Conservation (phyloP, 2,113 vertebrate genomes). For the Manacus vitellinus region DNA sequence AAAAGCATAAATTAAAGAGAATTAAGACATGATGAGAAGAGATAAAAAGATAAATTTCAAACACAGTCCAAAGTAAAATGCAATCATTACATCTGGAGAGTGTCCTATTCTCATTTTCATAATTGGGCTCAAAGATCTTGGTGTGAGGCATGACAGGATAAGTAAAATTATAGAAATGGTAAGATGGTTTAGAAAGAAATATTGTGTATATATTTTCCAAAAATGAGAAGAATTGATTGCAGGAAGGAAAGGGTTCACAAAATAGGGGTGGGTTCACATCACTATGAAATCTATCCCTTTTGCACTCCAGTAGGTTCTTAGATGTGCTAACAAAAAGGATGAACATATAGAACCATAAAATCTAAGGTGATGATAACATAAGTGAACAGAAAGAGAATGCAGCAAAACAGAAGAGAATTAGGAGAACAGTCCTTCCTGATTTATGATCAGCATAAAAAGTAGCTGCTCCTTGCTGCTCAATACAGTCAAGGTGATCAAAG, state of each 20-base stretch:
- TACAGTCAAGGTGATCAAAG: neutral
- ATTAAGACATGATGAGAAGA: neutral
- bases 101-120: neutral
- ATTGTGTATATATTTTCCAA: neutral
- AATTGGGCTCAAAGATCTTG: neutral
- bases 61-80: neutral
- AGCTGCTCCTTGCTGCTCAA: neutral
- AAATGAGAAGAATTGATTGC: neutral
- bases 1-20: neutral
- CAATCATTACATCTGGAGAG: neutral
- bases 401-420: neutral
- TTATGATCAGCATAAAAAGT: neutral
- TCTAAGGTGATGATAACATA: neutral
- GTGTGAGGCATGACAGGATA: neutral
- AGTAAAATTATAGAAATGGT: neutral
- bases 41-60: neutral
- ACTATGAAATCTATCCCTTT: neutral
- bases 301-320: neutral
- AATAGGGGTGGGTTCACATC: neutral
- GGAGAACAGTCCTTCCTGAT: neutral
- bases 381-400: neutral
- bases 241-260: neutral
- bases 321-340: neutral
- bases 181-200: neutral
- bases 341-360: neutral